Percentiles rank a stretch among this genome's conserved stretches.
Evolutionary conservation across 2,888 invertebrate genomes (phyloP).

Genomic region (Megastigmus dorsalis): DNA sequence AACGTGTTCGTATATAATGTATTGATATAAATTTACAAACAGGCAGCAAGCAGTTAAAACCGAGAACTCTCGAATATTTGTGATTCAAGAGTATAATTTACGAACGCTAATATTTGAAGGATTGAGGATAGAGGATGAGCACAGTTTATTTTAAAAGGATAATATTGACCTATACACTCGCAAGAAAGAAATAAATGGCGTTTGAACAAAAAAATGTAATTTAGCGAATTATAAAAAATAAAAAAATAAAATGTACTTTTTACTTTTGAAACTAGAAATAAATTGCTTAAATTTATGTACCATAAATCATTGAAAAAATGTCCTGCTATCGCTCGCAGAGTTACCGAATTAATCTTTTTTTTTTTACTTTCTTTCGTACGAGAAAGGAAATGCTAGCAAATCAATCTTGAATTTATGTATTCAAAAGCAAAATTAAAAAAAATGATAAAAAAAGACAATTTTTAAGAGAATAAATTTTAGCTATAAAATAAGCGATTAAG

Average conservation of each 20-base stretch:
- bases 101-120: constrained; percentile 56
- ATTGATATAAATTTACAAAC: constrained; percentile 57
- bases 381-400: constrained; percentile 52
- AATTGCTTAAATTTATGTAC: constrained; percentile 48
- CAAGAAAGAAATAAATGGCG: constrained; percentile 50
- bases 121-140: constrained; percentile 53
- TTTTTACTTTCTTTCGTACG: constrained; percentile 40
- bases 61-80: constrained; percentile 63
- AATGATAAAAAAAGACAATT: constrained; percentile 44
- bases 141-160: constrained; percentile 45
- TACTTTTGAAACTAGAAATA: constrained; percentile 53
- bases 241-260: constrained; percentile 54
- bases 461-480: constrained; percentile 42
- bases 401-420: constrained; percentile 42
- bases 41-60: constrained; percentile 72
- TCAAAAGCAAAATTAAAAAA: constrained; percentile 52
- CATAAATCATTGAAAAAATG: constrained; percentile 20
- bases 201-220: constrained; percentile 30
- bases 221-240: constrained; percentile 53
- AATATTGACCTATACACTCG: constrained; percentile 56
- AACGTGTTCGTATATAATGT: constrained; percentile 43
- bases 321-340: constrained; percentile 42
- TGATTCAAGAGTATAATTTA: constrained; percentile 51
- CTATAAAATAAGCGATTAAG: constrained; percentile 52
- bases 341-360: constrained; percentile 49